Base-by-base conservation (phyloP, 1,140 invertebrate species). In the Lordiphosa mommai region DNA sequence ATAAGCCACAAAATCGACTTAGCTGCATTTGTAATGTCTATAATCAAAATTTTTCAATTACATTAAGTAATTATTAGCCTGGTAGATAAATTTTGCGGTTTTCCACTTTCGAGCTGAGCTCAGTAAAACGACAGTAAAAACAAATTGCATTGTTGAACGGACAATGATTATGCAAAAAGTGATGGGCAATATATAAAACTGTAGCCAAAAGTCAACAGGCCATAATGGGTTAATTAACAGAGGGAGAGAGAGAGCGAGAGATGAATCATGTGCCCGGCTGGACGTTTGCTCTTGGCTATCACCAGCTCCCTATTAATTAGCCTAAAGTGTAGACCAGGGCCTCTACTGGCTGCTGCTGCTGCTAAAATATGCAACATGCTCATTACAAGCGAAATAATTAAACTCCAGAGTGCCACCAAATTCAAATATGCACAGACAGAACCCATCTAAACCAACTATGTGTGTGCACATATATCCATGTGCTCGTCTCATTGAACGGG, bases 351-450 rank as follows among this genome's bases (percentile, higher is more conserved):
- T 10, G 23, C 36, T 12, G 30, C 29, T 30, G 37, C 40, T 38
- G 23, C 48, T 71, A 49, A 59, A 77, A 77, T 77, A 77, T 71
- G 67, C 72, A 77, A 67, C 72, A 77, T 59, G 61, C 72, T 77
- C 68, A 77, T 77, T 77, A 77, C 72, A 77, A 77, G 61, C 67
- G 61, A 46, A 67, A 71, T 77, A 77, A 71, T 77, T 67, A 77
- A 72, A 72, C 72, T 77, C 61, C 41, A 49, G 72, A 77, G 58
- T 66, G 72, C 61, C 57, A 67, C 66, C 52, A 71, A 65, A 71
- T 76, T 77, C 67, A 67, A 71, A 66, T 76, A 65, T 74, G 55
- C 52, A 55, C 17, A 16, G 16, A 29, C 17, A n/a, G 1, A 55
- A 20, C 10, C 17, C n/a, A 41, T 10, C 20, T 2, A 43, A 6